phyloP scores from a whole-genome alignment of 1,140 invertebrate genomes.

The Caenorhabditis brenneri region DNA sequence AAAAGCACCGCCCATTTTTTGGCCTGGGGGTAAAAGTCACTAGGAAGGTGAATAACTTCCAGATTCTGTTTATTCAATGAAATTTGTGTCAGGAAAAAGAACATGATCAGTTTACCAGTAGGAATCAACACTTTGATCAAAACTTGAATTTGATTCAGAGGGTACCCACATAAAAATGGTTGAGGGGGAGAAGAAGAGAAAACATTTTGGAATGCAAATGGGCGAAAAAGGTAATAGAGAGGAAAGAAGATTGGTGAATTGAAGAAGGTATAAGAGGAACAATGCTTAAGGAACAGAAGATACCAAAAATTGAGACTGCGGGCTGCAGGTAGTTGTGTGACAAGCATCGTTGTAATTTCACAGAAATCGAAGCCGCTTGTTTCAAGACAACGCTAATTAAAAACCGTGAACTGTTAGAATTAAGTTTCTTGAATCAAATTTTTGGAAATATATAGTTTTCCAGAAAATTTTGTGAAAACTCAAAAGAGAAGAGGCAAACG shows the following conservation, averaged over 20 bases:
- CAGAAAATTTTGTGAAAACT: too few species aligned
- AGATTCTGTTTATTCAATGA: neutral
- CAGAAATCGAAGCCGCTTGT: too few species aligned
- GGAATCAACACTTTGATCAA: neutral
- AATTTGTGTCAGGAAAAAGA: neutral
- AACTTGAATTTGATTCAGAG: slow-evolving; percentile 6
- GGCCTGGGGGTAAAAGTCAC: neutral
- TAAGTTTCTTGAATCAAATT: too few species aligned
- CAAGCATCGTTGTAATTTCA: too few species aligned
- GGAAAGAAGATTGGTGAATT: neutral
- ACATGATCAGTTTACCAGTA: neutral
- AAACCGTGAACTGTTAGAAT: too few species aligned
- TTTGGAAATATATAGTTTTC: too few species aligned
- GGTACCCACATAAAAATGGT: neutral
- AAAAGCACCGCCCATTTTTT: neutral
- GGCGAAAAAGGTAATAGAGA: slow-evolving; percentile 34
- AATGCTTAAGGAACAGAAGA: slow-evolving; percentile 6
- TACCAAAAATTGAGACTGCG: neutral
- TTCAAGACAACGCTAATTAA: too few species aligned
- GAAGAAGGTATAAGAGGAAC: neutral
- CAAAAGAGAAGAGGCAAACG: too few species aligned
- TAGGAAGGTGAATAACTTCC: too few species aligned
- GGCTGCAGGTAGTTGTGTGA: too few species aligned
- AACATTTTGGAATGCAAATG: slow-evolving; percentile 4
- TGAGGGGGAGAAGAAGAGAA: neutral